Evolutionary conservation across 2,113 vertebrate genomes (phyloP), one percentile per base, ranked within the genome.

Genomic region (Lathamus discolor): DNA sequence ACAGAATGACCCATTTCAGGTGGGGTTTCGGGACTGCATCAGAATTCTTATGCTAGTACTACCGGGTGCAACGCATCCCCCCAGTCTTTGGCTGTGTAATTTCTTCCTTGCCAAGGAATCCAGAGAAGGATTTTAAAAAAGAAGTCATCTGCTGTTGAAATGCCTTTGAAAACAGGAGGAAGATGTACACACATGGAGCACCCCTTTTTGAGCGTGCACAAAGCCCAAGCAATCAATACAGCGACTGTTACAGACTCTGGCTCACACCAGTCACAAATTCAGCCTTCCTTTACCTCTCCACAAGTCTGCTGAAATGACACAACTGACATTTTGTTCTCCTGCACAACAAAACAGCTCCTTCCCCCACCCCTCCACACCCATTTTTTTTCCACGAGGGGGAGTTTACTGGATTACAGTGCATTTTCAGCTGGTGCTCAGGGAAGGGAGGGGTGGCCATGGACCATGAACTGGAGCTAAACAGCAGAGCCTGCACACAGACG

Each of bases 381-480:
- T 4, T 2, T 51, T 49, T 48, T n/a, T 18, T 8, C 6, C 54
- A 49, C 17, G 31, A 81, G 39, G 52, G 5, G 22, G 51, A 86
- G 28, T 24, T 19, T 25, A 13, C 27, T 48, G n/a, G 17, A 39
- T 17, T 59, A 4, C 2, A 59, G 28, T 1, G 10, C 33, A 20
- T 46, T 46, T 82, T 37, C 6, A 6, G 28, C 6, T 7, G 17
- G 13, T 29, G 61, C n/a, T 68, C 46, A 27, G 33, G 31, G 44
- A n/a, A 14, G 59, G 49, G 29, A 82, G 13, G 11, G 46, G n/a
- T 48, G 29, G 39, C 39, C 31, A 10, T 0, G 10, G 39, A 18
- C 17, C 0, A 0, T 5, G 16, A 0, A 1, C 17, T 7, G 1
- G 3, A 10, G 43, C 48, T 64, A 5, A 1, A 24, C 37, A 41